A percentile compares a stretch with the other conserved stretches of the same genome.
phyloP scores from a whole-genome alignment of 2,888 invertebrate species.

The Scaeva pyrastri region DNA sequence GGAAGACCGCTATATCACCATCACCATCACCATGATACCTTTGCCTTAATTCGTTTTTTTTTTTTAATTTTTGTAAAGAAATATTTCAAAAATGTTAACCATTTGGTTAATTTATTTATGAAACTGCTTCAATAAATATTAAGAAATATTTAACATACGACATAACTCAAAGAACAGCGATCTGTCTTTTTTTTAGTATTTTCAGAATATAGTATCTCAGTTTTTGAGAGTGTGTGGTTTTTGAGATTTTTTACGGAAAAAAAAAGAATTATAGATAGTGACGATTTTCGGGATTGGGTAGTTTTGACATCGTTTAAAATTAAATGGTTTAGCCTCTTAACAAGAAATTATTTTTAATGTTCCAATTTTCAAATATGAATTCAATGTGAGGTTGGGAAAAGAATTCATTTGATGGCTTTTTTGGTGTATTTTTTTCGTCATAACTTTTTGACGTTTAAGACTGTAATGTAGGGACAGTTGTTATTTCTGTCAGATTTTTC shows the following conservation, averaged over 20 bases:
- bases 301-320: conserved; percentile 17
- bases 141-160: not conserved
- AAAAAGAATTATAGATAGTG: conserved; percentile 4
- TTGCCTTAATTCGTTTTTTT: too few species aligned
- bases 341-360: not conserved
- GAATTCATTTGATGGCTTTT: too few species aligned
- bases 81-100: conserved; percentile 44
- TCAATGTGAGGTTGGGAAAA: not conserved
- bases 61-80: conserved; percentile 20
- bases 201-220: not conserved
- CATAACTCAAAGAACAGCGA: conserved; percentile 9
- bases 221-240: too few species aligned
- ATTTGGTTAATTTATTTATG: conserved; percentile 68
- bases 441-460: too few species aligned
- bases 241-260: not conserved
- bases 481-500: too few species aligned
- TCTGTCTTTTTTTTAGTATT: not conserved
- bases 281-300: not conserved
- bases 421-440: too few species aligned
- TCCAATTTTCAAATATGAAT: not conserved
- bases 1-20: not conserved
- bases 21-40: too few species aligned
- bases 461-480: too few species aligned
- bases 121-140: conserved; percentile 20
- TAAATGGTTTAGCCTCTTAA: conserved; percentile 24